Base-by-base conservation (phyloP, 2,888 invertebrate species). In the Platypus cylindrus region DNA sequence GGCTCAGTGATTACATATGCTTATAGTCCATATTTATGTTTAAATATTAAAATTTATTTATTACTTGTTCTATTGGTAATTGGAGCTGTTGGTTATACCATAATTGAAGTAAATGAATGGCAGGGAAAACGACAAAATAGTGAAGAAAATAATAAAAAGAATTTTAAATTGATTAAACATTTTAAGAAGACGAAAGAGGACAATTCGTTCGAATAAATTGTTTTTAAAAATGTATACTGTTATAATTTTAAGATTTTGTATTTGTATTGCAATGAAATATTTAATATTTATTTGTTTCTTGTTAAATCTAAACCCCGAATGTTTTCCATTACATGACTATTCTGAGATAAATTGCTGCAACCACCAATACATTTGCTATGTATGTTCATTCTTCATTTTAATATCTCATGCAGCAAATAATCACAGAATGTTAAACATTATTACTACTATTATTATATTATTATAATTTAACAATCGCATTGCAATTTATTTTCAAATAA, bases 1-100 rank as follows among this genome's bases (percentile, higher is more conserved):
- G 93, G 91, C 32, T 89, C 90, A 38, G 86, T 89, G 9, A 70
- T 89, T 35, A 79, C 86, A 1, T 91, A 89, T 50, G 73, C 76
- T 1, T 75, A 80, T 37, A 86, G 82, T 27, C 78, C 83, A 2
- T 78, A 77, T 51, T 60, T 87, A 3, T 83, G 84, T 51, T 80
- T 83, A 0, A 63, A 71, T 32, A 66, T 73, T 0, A 87, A 87
- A 51, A 58, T 87, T 4, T 73, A 74, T 51, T 63, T 78, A 17
- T 64, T 86, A 3, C 62, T 84, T 29, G 71, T 65, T 1, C 63
- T 85, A 3, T 65, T 89, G 23, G 50, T 73, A 3, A 47, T 81
- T 3, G 90, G 90, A 2, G 76, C 86, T 52, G 43, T 68, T 1
- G 83, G 89, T 36, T 93, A 81, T 54, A 67, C 71, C n/a, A 54